Evolutionary conservation across 2,797 vertebrate species (phyloP), one percentile per base, ranked within the genome.

Genomic region (Silurus lanzhouensis): DNA sequence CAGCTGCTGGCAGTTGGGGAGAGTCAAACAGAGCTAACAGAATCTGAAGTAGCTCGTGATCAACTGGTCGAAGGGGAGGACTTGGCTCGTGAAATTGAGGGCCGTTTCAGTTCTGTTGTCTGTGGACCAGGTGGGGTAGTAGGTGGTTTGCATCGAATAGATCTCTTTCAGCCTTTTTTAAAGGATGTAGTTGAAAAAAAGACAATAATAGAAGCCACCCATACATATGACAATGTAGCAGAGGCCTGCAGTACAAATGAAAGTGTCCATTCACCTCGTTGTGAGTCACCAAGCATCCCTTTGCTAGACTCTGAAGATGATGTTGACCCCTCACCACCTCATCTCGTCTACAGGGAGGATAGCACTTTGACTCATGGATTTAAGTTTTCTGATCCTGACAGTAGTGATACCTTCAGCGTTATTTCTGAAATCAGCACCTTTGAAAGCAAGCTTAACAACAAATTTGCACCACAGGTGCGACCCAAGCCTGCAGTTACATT

Each of bases 191-290:
- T 96, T 80, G 98, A 99, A 88, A 97, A 97, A 88, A 97, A 96
- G 89, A 99, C 92, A 81, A 95, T 98, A 25, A 93, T 99, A 0
- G 98, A 99, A 89, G 98, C 98, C 20, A 93, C 97, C 0, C 98
- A 99, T 88, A 98, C 98, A 96, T 99, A 99, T n/a, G 98, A 99
- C 89, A 96, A 97, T 6, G 97, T 92, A 2, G 97, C 98, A 0
- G 98, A 99, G 83, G 97, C 97, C 15, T 97, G 97, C 86, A 90
- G 94, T 90, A 95, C 95, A 5, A 96, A 95, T 0, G 98, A 99
- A 89, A 97, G 95, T 88, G 94, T 96, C 9, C 96, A 95, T 88
- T 98, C 98, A 0, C 96, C 96, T 2, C 95, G 97, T 0, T 97
- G 97, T 0, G 95, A 96, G 2, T 99, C 98, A 0, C 98, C 98